Percentiles rank a stretch among this genome's conserved stretches.
Conservation (phyloP, 2,797 vertebrate genomes). For the Decapterus maruadsi region DNA sequence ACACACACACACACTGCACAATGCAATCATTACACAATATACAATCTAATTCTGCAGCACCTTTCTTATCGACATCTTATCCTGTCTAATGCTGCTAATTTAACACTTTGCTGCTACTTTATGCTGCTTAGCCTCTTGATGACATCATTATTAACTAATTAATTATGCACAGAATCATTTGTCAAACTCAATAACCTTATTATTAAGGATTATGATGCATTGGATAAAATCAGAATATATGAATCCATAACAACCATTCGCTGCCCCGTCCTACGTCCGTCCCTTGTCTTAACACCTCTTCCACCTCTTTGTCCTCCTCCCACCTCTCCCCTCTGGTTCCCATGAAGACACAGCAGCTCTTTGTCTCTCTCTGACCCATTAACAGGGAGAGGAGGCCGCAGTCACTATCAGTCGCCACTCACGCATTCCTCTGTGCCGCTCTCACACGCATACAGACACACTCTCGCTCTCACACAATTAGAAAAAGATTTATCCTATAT, state of each 20-base stretch:
- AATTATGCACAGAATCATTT: not conserved
- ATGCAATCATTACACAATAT: not conserved
- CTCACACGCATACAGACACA: not conserved
- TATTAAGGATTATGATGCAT: not conserved
- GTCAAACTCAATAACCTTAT: not conserved
- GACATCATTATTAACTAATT: not conserved
- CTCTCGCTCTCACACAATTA: constrained; percentile 12
- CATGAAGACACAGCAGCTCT: constrained; percentile 76
- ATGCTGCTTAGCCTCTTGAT: too few relatives aligned
- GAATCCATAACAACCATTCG: not conserved
- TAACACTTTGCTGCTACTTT: not conserved
- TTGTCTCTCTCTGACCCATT: constrained; percentile 72
- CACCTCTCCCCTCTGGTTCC: constrained; percentile 59
- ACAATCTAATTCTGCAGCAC: too few relatives aligned
- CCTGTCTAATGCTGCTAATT: too few relatives aligned
- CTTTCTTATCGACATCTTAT: not conserved
- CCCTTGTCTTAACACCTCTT: constrained; percentile 46
- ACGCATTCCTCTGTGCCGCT: constrained; percentile 52
- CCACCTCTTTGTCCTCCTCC: constrained; percentile 43
- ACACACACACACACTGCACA: not conserved
- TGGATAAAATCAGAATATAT: not conserved
- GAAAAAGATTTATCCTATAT: constrained; percentile 1
- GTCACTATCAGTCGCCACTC: constrained; percentile 55
- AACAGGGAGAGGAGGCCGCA: constrained; percentile 60
- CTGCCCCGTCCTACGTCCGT: constrained; percentile 2